Base-by-base conservation (phyloP, 35 echinoderm and acorn worm genomes). In the Apostichopus californicus region DNA sequence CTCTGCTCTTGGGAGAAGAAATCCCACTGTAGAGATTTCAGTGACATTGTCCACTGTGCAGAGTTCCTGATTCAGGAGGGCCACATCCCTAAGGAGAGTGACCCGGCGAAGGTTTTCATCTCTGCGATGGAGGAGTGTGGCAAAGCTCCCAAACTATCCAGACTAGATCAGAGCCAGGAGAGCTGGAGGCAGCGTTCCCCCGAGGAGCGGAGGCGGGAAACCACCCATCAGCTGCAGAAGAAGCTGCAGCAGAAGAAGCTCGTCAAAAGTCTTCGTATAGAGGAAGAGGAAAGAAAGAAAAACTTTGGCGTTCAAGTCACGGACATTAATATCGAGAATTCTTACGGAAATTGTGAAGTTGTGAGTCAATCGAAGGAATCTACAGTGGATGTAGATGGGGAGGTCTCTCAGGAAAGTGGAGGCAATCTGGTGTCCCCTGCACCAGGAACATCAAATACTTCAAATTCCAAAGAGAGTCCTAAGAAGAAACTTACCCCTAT, bases 401-500 rank as follows among this genome's bases (percentile, higher is more conserved):
- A 57, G 12, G 80, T 14, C 9, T 10, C 80, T 14, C 17, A 18
- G 7, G 81, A 23, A 57, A 54, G 81, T 59, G 81, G 68, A 89
- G 52, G 46, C 34, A 89, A 28, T 72, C 28, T 89, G 57, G 46
- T 89, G 22, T 89, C 86, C 86, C 86, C 86, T 8, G 17, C 64
- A 53, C 61, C 68, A 75, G 86, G 86, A 64, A 89, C 61, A 68
- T 15, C 61, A 26, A 64, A 52, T 52, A 72, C 13, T 59, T 24
- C 89, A 55, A 93, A 93, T 66, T 87, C 52, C 22, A 98, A 95
- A 92, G 96, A 98, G 75, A 98, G 96, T 63, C 96, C 96, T 86
- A 95, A 94, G 71, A 88, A 92, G 78, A 95, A 95, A 25, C 93
- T 95, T 9, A 95, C 94, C 57, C 96, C 96, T n/a, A 95, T 98